Base-by-base conservation (phyloP, 2,113 vertebrate genomes). In the Strix aluco region DNA sequence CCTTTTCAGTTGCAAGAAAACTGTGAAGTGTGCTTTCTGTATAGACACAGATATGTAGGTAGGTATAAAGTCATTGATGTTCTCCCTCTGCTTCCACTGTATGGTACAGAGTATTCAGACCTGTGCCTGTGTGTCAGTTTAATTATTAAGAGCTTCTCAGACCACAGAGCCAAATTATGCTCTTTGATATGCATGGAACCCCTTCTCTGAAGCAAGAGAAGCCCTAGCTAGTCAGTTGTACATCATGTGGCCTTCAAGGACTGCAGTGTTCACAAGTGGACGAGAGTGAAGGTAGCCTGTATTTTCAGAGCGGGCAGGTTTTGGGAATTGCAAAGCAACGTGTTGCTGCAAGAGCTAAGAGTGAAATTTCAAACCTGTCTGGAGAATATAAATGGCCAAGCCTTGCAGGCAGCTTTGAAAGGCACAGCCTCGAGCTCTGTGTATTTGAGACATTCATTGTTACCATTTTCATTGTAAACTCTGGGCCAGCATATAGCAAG, bases 91-190 rank as follows among this genome's bases (percentile, higher is more conserved):
- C 66, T 87, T 61, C 34, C n/a, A 11, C 14, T 26, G 0, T 5
- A 3, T 11, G 17, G 17, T 88, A 26, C 40, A 72, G 63, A 49
- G 42, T 59, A 70, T 77, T 92, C 83, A 87, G 80, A 49, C 40
- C 57, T 29, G 23, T 38, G 38, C 57, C 83, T 81, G 34, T 47
- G 49, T 70, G 29, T 70, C 32, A 62, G 13, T 78, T 96, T 27
- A 88, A 92, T 95, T 75, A 92, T 95, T 94, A 55, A 94, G 54
- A 77, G 34, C 18, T 84, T 65, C 67, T 94, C 62, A 26, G 38
- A 40, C 38, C 92, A 75, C 78, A 88, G 59, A 94, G 70, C 46
- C 51, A 32, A 54, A 27, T 75, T 67, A 57, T 77, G 66, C 46
- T 62, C 86, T 93, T 84, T 96, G 88, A 54, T 92, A 44, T 81